Evolutionary conservation across 2,888 invertebrate species (phyloP).

Genomic region (Itoplectis maculator): DNA sequence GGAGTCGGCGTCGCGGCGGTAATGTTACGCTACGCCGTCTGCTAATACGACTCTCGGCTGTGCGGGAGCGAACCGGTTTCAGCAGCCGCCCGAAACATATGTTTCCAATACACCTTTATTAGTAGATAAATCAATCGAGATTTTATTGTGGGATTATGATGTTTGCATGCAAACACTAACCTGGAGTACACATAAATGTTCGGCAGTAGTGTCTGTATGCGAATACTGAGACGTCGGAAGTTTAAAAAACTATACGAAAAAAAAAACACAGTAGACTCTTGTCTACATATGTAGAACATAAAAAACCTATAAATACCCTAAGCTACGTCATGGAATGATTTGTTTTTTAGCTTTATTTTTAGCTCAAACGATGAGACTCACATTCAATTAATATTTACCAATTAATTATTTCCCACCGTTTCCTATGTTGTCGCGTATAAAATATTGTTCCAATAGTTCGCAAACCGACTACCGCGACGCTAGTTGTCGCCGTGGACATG

Average conservation of each 20-base stretch:
- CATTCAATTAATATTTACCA: not conserved
- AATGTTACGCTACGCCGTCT: not conserved
- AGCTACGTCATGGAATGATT: not conserved
- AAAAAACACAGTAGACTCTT: not conserved
- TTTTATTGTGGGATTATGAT: constrained; percentile 80
- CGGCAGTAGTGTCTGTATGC: not conserved
- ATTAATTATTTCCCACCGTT: not conserved
- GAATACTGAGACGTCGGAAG: not conserved
- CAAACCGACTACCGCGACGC: not conserved
- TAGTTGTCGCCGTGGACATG: not conserved
- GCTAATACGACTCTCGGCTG: constrained; percentile 24
- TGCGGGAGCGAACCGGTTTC: constrained; percentile 78
- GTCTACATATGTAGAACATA: not conserved
- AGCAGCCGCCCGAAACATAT: constrained; percentile 78
- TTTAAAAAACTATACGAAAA: not conserved
- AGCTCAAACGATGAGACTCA: not conserved
- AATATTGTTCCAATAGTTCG: not conserved
- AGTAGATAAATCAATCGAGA: constrained; percentile 80
- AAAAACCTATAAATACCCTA: not conserved
- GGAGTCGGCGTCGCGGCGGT: constrained; percentile 25
- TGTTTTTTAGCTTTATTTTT: not conserved
- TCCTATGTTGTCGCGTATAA: not conserved
- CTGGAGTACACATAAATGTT: constrained; percentile 3
- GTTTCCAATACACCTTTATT: constrained; percentile 82
- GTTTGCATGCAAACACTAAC: constrained; percentile 73